Evolutionary conservation across 2,888 invertebrate species (phyloP), one percentile per base, ranked within the genome.

Genomic region (Thecophora atra): DNA sequence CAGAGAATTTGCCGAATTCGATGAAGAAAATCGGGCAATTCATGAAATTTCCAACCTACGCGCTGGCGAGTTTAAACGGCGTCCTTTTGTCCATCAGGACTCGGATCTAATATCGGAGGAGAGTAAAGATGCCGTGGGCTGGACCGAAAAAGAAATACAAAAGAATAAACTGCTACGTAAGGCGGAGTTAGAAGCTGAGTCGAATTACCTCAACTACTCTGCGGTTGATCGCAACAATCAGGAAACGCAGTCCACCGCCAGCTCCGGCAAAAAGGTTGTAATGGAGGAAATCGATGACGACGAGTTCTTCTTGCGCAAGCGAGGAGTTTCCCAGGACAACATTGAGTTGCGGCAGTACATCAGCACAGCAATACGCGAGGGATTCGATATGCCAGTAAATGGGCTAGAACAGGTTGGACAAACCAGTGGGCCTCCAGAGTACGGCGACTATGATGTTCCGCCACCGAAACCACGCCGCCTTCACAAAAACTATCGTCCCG

Each of bases 251-350:
- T 91, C 91, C 0, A 90, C 90, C 1, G 89, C 89, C 2, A 91
- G 91, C 76, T 91, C 91, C 0, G 89, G 89, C 60, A 87, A 90
- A 67, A 89, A 89, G 67, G 91, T 91, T 0, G 92, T 94, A 3
- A 90, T 95, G 80, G 95, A 95, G 87, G 94, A 95, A 88, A 93
- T 95, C 77, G 92, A 94, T 82, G 93, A 94, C 58, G 95, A 95
- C 85, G 94, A 95, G 87, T 95, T 95, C 88, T 94, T 94, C 84
- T 88, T 95, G 74, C 89, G 94, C 78, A 92, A 93, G 85, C 91
- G 93, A 83, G 94, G 94, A 75, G 91, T 94, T 81, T 94, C 94
- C 76, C 82, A 85, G 73, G 94, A 94, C 85, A 92, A 94, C 87
- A 93, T 94, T 82, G 92, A 92, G 85, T 89, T 94, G 73, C 92